Base-by-base conservation (phyloP, 2,888 invertebrate genomes). In the Synanthedon formicaeformis region DNA sequence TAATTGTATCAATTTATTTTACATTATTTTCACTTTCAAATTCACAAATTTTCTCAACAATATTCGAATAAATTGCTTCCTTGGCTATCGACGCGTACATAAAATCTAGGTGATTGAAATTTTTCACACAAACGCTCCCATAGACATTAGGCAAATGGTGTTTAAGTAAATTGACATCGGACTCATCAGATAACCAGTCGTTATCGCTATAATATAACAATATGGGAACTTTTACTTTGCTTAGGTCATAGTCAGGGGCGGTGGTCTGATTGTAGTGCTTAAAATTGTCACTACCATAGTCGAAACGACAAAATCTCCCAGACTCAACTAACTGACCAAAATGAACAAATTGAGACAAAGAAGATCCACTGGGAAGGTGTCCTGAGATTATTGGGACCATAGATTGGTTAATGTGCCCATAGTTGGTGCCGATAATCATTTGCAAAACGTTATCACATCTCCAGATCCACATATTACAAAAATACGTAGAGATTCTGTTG, bases 51-150 rank as follows among this genome's bases (percentile, higher is more conserved):
- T 58, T 62, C 5, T 54, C 60, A 0, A 83, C 57, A 59, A 83
- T 80, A 66, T 76, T 65, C 48, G 77, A 59, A 60, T 92, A 92
- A 4, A 93, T 65, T 27, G 88, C 61, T 11, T 69, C 71, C 11
- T 87, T 80, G 0, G 89, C 90, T 57, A 90, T 88, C 10, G 74
- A 76, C 0, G 90, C 92, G 83, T 90, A 92, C 50, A 92, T 63
- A 58, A 90, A 93, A 64, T 93, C 93, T 60, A 92, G 72, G 66
- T 93, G 93, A 64, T 89, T 91, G 57, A 91, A 93, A 49, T 88
- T 72, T 0, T 85, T 71, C 3, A 92, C 78, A 51, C 82, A 71
- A 66, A 88, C 81, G 53, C 75, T 80, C 0, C 80, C 81, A 0
- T 81, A 65, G 0, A 89, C 77, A 58, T 90, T 90, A 0, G 88